A percentile compares a stretch with the other conserved stretches of the same genome.
Conservation (phyloP, 2,888 invertebrate genomes). For the Conistra vaccinii region DNA sequence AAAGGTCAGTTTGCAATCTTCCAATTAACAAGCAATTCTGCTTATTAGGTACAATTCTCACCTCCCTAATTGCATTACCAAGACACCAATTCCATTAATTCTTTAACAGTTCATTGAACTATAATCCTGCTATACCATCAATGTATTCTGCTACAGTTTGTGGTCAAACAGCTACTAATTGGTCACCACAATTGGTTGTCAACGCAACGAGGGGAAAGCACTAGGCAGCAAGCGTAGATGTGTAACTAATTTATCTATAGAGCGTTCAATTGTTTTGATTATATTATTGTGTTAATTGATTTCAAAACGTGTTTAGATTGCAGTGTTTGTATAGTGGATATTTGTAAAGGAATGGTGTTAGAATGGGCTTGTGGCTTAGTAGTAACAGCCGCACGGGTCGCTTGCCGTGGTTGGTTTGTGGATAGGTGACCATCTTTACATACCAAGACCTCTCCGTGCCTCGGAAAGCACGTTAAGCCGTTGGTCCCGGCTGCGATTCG, state of each 20-base stretch:
- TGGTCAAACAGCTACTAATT: conserved; percentile 65
- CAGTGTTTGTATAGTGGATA: background rate
- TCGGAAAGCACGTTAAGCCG: too few species aligned
- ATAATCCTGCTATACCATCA: conserved; percentile 22
- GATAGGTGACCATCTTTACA: too few species aligned
- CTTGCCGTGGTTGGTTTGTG: too few species aligned
- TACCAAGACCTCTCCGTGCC: too few species aligned
- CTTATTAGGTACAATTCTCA: background rate
- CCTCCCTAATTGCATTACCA: background rate
- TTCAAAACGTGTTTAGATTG: background rate
- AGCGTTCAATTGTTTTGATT: conserved; percentile 20
- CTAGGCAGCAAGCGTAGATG: conserved; percentile 10
- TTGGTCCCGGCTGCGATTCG: too few species aligned
- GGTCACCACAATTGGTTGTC: conserved; percentile 68
- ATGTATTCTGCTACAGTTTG: conserved; percentile 59
- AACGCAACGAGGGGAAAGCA: conserved; percentile 38
- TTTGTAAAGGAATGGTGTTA: background rate
- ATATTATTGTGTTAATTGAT: conserved; percentile 6
- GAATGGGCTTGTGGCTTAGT: too few species aligned
- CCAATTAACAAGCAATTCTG: background rate
- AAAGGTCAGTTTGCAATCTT: background rate
- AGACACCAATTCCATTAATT: conserved; percentile 9
- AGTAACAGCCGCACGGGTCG: too few species aligned
- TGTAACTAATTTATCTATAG: conserved; percentile 22
- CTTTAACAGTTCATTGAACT: conserved; percentile 42